A percentile compares a stretch with the other conserved stretches of the same genome.
Evolutionary conservation across 2,113 vertebrate species (phyloP).

Genomic region (Ophthalmolycus amberensis): DNA sequence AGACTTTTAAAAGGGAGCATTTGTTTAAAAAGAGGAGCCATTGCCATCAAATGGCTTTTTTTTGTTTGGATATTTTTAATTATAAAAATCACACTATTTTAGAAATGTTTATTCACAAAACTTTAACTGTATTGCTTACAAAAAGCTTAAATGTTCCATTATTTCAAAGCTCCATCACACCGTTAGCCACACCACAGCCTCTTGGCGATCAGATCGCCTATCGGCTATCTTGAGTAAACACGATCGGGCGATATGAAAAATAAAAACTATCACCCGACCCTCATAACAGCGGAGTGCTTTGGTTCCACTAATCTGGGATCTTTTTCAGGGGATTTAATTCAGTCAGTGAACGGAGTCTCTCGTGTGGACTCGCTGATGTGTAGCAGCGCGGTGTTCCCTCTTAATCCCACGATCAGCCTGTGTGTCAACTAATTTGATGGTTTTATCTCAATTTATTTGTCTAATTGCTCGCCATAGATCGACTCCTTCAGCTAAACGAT

Average conservation of each 20-base stretch:
- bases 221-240: background rate
- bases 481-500: background rate
- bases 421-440: conserved; percentile 17
- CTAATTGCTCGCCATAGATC: background rate
- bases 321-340: conserved; percentile 71
- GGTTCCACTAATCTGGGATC: conserved; percentile 64
- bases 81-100: too few species aligned
- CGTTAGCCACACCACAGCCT: background rate
- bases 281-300: conserved; percentile 56
- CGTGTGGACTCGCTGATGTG: conserved; percentile 19
- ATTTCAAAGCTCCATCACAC: background rate
- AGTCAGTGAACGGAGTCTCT: conserved; percentile 66
- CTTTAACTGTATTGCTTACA: background rate
- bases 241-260: background rate
- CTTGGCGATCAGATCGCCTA: too few species aligned
- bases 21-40: background rate
- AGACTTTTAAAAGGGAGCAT: background rate
- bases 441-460: conserved; percentile 18
- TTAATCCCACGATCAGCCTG: conserved; percentile 34
- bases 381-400: conserved; percentile 3
- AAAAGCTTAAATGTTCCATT: background rate
- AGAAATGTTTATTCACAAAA: too few species aligned
- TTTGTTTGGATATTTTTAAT: too few species aligned
- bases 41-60: too few species aligned
- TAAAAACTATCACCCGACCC: background rate